Evolutionary conservation across 2,113 vertebrate genomes (phyloP).

Genomic region (Laticauda laticaudata): DNA sequence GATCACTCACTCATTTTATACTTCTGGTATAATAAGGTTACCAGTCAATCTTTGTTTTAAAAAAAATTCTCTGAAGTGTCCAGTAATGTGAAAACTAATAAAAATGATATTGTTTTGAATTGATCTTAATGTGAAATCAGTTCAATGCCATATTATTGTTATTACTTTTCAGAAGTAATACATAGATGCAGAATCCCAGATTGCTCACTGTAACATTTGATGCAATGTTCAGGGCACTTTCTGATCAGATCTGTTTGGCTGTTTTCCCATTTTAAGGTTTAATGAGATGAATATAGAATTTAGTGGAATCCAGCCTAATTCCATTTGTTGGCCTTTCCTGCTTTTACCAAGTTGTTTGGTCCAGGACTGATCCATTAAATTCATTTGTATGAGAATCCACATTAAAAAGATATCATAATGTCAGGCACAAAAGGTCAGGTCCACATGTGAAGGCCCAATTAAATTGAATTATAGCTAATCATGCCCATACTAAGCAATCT

Average conservation of each 20-base stretch:
- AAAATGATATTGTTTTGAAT: neutral
- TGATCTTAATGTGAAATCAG: neutral
- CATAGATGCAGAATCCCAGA: neutral
- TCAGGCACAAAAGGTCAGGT: neutral
- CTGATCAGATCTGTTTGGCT: neutral
- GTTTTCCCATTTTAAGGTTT: neutral
- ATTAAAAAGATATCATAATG: neutral
- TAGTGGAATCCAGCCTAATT: neutral
- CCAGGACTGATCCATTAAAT: neutral
- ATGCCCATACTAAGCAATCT: neutral
- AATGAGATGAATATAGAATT: neutral
- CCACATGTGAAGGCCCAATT: neutral
- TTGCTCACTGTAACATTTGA: neutral
- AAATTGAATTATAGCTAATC: neutral
- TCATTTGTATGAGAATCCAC: neutral
- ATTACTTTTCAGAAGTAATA: neutral
- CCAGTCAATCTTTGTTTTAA: neutral
- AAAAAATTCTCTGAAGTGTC: neutral
- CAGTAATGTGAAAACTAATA: neutral
- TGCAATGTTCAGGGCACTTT: neutral
- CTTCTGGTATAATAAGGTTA: neutral
- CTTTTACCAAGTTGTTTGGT: neutral
- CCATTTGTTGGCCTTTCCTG: neutral
- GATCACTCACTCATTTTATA: neutral
- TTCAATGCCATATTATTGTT: neutral